Evolutionary conservation across 2,888 invertebrate genomes (phyloP).

Genomic region (Taphrorychus bicolor): DNA sequence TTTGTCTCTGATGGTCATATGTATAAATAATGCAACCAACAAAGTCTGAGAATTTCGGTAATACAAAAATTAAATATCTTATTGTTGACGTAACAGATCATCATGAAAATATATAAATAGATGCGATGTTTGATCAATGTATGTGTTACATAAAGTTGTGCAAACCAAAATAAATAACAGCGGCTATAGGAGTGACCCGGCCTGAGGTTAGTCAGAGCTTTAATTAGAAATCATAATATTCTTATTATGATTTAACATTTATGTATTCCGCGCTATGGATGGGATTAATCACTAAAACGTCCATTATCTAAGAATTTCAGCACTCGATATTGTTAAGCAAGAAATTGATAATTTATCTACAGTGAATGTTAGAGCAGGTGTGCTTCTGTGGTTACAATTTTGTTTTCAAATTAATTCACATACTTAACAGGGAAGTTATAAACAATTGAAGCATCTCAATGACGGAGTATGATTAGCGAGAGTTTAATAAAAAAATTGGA

Average conservation of each 20-base stretch:
- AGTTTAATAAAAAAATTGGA: no score
- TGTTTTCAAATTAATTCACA: no score
- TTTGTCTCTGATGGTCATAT: not conserved
- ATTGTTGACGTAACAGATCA: not conserved
- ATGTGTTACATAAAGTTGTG: not conserved
- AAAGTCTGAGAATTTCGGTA: no score
- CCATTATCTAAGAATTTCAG: not conserved
- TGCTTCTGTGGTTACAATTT: no score
- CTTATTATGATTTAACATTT: conserved; percentile 18
- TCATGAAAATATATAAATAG: not conserved
- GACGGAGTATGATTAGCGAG: no score
- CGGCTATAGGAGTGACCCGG: not conserved
- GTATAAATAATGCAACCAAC: not conserved
- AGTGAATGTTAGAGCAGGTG: no score
- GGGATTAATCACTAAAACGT: not conserved
- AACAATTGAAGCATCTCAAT: no score
- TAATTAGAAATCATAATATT: conserved; percentile 16
- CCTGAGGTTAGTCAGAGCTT: conserved; percentile 23
- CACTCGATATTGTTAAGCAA: no score
- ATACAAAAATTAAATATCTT: no score
- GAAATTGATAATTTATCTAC: no score
- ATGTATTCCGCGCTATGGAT: conserved; percentile 6
- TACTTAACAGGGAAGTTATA: no score
- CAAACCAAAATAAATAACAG: not conserved
- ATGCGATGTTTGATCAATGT: not conserved